Conservation (phyloP, 1,140 invertebrate species). For the Tribolium madens region DNA sequence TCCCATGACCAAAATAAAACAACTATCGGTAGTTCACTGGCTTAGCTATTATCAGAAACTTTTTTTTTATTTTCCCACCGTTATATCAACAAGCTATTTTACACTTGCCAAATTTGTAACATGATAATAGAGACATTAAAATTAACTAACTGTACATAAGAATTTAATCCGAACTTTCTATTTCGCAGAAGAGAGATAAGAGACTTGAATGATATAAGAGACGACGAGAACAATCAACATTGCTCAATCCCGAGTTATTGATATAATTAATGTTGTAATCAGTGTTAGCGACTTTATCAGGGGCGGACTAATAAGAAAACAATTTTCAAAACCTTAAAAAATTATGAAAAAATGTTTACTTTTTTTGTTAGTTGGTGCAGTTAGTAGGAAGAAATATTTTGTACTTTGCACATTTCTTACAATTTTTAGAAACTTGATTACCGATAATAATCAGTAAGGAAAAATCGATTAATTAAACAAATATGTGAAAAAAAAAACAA, state of each 20-base stretch:
- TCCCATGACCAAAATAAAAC: conserved; percentile 11
- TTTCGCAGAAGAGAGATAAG: conserved; percentile 13
- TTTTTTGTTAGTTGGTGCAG: too few relatives aligned
- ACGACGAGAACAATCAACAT: conserved; percentile 11
- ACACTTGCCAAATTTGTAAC: conserved; percentile 28
- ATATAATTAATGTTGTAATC: conserved; percentile 1
- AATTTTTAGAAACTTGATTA: too few relatives aligned
- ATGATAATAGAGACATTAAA: conserved; percentile 33
- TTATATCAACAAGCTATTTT: conserved; percentile 4
- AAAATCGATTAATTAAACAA: too few relatives aligned
- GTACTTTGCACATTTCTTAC: too few relatives aligned
- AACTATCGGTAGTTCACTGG: too few relatives aligned
- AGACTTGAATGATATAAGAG: neutral
- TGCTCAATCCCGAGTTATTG: conserved; percentile 8
- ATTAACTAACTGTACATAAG: conserved; percentile 21
- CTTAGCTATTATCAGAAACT: neutral
- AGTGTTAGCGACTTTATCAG: conserved; percentile 8
- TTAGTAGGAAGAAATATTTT: too few relatives aligned
- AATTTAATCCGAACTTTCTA: conserved; percentile 25
- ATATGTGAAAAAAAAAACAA: too few relatives aligned
- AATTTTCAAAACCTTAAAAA: too few relatives aligned
- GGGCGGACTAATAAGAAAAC: too few relatives aligned
- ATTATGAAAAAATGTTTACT: too few relatives aligned
- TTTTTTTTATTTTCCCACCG: conserved; percentile 8
- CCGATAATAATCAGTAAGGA: too few relatives aligned